Conservation (phyloP, 37 sponge, comb jelly and placozoan genomes). For the Cliona cf. orientalis region DNA sequence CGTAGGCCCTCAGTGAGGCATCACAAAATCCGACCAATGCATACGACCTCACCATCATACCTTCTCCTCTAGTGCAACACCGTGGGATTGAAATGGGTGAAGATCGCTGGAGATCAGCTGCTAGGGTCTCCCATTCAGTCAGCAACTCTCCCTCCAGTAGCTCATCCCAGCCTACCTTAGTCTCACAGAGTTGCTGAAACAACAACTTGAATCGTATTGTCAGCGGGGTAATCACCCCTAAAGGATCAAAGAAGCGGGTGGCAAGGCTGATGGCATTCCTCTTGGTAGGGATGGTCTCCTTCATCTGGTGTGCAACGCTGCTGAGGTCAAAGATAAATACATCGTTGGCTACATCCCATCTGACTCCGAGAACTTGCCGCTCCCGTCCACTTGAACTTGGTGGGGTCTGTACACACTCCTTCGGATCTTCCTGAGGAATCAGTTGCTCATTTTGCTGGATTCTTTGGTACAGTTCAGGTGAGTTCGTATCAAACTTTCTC, state of each 20-base stretch:
- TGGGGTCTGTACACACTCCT: neutral
- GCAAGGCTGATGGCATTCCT: neutral
- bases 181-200: constrained; percentile 9
- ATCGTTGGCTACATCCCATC: neutral
- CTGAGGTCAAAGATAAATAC: neutral
- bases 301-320: neutral
- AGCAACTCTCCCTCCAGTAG: neutral
- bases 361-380: constrained; percentile 7
- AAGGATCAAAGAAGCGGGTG: constrained; percentile 10
- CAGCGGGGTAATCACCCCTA: neutral
- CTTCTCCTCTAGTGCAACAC: too few species aligned
- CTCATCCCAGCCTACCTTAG: constrained; percentile 16
- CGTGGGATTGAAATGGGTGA: neutral
- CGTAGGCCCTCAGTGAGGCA: constrained; percentile 13
- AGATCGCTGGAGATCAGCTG: neutral
- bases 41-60: neutral
- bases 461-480: too few species aligned
- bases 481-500: too few species aligned
- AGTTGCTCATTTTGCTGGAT: too few species aligned
- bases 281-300: neutral
- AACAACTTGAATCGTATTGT: constrained; percentile 8
- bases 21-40: constrained; percentile 12
- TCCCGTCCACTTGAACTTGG: neutral
- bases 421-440: too few species aligned
- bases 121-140: neutral